Base-by-base conservation (phyloP, 1,140 invertebrate genomes). In the Drosophila jambulina region DNA sequence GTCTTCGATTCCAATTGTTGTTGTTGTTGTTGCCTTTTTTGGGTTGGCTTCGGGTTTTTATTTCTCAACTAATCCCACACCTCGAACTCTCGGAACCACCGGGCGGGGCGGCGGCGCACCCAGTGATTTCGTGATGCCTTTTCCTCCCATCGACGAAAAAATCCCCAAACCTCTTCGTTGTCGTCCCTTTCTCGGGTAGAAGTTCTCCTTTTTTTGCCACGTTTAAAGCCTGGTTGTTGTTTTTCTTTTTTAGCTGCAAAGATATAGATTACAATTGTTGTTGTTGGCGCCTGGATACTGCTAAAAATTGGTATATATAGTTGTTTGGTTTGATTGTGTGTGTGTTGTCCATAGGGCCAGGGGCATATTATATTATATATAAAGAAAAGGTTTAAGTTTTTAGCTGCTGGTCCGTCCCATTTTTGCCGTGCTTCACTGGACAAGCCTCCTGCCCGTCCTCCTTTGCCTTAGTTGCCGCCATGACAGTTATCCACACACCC, bases 11-110 rank as follows among this genome's bases (percentile, higher is more conserved):
- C 23, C 56, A 46, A 43, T 48, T 58, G 56, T 38, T 54, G 51
- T 53, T 54, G 51, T 53, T 56, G 34, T 57, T 49, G 49, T 62
- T 64, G 61, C 15, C 36, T 9, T 57, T 77, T 65, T 54, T 78
- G 75, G 75, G 74, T 77, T 78, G 75, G 63, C 75, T 78, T 79
- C 45, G 75, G 75, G 76, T 78, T 79, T 77, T 79, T 79, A 78
- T 79, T 79, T 79, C 76, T 78, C 59, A 79, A 79, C 76, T 79
- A 79, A 79, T 79, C 76, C 76, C 76, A 78, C 76, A 79, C 75
- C 76, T 78, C 74, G 46, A 51, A 25, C 46, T 51, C 48, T 34
- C 36, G 27, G 32, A 38, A 36, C 38, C 36, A 59, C 42, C 43
- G 67, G 76, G 76, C 76, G 70, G 27, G 27, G n/a, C 27, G 49